A percentile compares a stretch with the other conserved stretches of the same genome.
phyloP scores from a whole-genome alignment of 2,888 invertebrate species.

The Sphinx pinastri region DNA sequence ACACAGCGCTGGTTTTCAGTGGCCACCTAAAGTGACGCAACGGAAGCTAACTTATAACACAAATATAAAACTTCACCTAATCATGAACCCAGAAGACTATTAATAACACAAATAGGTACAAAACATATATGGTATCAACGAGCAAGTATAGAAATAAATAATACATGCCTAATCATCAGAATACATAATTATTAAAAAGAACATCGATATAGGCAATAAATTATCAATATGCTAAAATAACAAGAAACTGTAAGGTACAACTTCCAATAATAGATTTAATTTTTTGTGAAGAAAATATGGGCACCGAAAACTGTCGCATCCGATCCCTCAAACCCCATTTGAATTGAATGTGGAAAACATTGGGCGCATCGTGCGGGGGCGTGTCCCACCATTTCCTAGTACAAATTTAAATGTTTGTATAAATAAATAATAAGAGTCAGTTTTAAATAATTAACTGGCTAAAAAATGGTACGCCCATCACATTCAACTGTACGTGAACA shows the following conservation, averaged over 20 bases:
- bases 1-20: too few relatives aligned
- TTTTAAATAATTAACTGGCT: conserved; percentile 48
- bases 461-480: conserved; percentile 38
- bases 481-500: conserved; percentile 44
- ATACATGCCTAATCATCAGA: not conserved
- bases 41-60: too few relatives aligned
- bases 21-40: too few relatives aligned
- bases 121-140: too few relatives aligned
- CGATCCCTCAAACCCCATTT: conserved; percentile 52
- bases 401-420: conserved; percentile 59
- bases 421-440: conserved; percentile 46
- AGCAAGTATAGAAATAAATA: too few relatives aligned
- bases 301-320: conserved; percentile 30
- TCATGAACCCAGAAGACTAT: too few relatives aligned
- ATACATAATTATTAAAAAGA: not conserved
- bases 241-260: conserved; percentile 18
- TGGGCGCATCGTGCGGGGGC: conserved; percentile 49
- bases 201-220: not conserved
- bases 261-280: conserved; percentile 28
- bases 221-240: conserved; percentile 1
- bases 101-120: too few relatives aligned
- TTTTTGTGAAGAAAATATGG: conserved; percentile 32
- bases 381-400: conserved; percentile 48
- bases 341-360: conserved; percentile 65
- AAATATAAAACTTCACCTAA: too few relatives aligned